phyloP scores from a whole-genome alignment of 2,113 vertebrate genomes.

The Fulmarus glacialis region DNA sequence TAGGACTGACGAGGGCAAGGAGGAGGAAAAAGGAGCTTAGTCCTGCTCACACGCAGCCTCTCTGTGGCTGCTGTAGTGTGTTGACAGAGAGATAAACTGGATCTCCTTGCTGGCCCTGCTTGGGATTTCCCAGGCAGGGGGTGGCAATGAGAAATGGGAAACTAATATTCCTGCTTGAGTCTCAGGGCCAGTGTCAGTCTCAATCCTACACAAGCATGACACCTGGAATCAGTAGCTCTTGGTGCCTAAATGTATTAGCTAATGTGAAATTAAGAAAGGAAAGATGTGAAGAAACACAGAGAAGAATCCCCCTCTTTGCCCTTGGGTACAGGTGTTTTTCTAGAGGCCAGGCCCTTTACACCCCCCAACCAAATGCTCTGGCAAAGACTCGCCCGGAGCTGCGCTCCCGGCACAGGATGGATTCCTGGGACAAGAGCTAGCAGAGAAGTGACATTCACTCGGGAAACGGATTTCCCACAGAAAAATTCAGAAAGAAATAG shows the following conservation, averaged over 20 bases:
- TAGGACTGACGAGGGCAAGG: not conserved
- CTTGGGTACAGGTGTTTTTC: not conserved
- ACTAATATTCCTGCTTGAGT: not conserved
- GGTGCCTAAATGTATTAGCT: not conserved
- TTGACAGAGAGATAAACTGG: not conserved
- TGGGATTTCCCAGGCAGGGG: not conserved
- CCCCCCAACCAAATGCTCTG: not conserved
- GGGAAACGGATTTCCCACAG: not conserved
- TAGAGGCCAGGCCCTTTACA: not conserved
- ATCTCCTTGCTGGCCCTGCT: not conserved
- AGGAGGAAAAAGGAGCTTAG: not conserved
- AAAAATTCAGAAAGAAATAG: not conserved
- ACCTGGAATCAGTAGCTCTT: not conserved
- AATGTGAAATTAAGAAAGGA: not conserved
- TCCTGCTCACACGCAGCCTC: not conserved
- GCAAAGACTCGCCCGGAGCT: not conserved
- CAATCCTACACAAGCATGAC: not conserved
- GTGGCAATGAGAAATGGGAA: not conserved
- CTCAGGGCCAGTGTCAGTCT: not conserved
- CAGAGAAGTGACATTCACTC: not conserved
- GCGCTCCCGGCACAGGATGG: accelerated
- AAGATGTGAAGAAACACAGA: not conserved
- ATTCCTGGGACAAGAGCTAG: not conserved
- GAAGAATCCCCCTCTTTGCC: not conserved
- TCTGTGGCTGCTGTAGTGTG: not conserved